Percentiles rank a stretch among this genome's conserved stretches.
Conservation (phyloP, 1,140 invertebrate species). For the Calliopsis andreniformis region DNA sequence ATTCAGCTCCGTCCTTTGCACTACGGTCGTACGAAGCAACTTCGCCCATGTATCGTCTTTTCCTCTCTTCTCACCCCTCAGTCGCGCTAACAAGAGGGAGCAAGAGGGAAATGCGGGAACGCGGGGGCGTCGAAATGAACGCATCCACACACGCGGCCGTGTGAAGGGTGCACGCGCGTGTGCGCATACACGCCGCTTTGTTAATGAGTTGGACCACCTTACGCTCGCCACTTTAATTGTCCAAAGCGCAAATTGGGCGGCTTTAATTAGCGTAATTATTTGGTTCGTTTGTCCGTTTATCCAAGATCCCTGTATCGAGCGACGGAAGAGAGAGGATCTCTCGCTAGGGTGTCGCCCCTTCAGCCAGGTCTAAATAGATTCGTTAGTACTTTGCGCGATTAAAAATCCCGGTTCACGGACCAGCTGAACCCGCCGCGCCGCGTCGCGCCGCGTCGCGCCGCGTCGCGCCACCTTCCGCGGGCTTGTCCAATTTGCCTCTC, state of each 20-base stretch:
- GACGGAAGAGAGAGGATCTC: conserved; percentile 1
- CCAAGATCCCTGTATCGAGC: conserved; percentile 69
- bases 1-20: background rate
- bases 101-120: conserved; percentile 45
- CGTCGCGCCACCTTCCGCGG: background rate
- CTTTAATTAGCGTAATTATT: conserved; percentile 81
- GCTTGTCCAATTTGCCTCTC: conserved; percentile 28
- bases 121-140: conserved; percentile 32
- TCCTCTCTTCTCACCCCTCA: conserved; percentile 7
- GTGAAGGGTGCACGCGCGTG: conserved; percentile 1
- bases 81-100: conserved; percentile 48
- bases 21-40: conserved; percentile 33
- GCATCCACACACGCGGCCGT: conserved; percentile 48
- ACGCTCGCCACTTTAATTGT: conserved; percentile 77
- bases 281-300: conserved; percentile 72
- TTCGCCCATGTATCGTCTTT: conserved; percentile 32
- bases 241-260: conserved; percentile 78
- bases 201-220: conserved; percentile 75
- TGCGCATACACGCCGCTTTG: conserved; percentile 51
- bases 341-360: background rate
- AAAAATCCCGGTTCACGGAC: conserved; percentile 56
- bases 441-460: too few species aligned
- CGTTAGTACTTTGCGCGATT: conserved; percentile 64
- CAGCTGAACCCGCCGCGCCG: too few species aligned
- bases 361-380: conserved; percentile 59